Evolutionary conservation across 2,113 vertebrate genomes (phyloP), one percentile per base, ranked within the genome.

Genomic region (Alethe castanea): DNA sequence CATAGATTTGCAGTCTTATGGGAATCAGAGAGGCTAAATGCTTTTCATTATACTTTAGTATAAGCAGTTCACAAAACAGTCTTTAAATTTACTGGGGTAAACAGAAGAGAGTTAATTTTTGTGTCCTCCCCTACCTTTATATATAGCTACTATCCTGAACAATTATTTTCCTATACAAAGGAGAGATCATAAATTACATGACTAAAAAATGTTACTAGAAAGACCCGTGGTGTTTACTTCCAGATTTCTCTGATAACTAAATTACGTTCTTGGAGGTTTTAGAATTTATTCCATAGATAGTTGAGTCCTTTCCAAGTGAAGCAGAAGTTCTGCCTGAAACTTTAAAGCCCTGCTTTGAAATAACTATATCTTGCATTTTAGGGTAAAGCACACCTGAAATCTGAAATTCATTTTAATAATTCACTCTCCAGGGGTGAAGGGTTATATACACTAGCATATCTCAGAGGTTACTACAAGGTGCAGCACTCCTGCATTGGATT

Each of bases 401-500:
- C 9, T 36, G 6, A 61, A 61, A 59, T 44, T 65, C 7, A 8
- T 40, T 36, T 65, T 12, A 72, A 44, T 4, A 81, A n/a, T 29
- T 76, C 12, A 19, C 19, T 14, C 31, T 72, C 8, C 45, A 48
- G 40, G 12, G 31, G 35, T 35, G 19, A 57, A 13, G 19, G 50
- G 24, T 5, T 29, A 42, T 0, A 18, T 1, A 19, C 1, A 40
- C 11, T 14, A 42, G 19, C 15, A 26, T 8, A 36, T 11, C 15
- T 56, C 64, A 33, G 11, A 47, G 70, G 12, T 26, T 29, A 6
- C 35, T 54, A 2, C 14, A 7, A 25, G 18, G 29, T 1, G 3
- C 4, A 26, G 5, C 14, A 42, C 26, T 54, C 13, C 35, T 67
- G 22, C 28, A 7, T 18, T 22, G 1, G 3, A 18, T 3, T 14